A percentile compares a stretch with the other conserved stretches of the same genome.
Conservation (phyloP, 1,140 invertebrate species). For the Oedothorax gibbosus region DNA sequence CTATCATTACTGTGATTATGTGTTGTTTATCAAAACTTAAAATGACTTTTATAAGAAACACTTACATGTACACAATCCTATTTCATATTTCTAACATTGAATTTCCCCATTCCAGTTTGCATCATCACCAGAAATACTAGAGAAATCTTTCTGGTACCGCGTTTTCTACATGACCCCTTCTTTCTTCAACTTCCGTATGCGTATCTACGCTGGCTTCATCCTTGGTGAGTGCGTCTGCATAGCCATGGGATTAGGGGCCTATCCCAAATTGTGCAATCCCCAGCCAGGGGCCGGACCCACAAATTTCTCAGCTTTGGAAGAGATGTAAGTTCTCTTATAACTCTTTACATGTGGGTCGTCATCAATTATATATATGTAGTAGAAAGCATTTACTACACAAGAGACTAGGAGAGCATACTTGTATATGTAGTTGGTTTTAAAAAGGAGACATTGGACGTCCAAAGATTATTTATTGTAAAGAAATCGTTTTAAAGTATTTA, state of each 20-base stretch:
- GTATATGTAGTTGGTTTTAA: too few relatives aligned
- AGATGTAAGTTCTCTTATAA: constrained; percentile 65
- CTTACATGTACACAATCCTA: not conserved
- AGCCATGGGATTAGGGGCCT: constrained; percentile 88
- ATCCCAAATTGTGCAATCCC: constrained; percentile 79
- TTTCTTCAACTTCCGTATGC: constrained; percentile 88
- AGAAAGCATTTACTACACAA: too few relatives aligned
- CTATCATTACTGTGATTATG: too few relatives aligned
- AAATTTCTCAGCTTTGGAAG: constrained; percentile 69
- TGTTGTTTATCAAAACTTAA: too few relatives aligned
- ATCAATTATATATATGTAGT: too few relatives aligned
- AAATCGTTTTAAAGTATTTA: too few relatives aligned
- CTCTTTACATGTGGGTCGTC: not conserved
- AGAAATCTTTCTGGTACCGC: constrained; percentile 78
- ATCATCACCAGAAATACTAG: constrained; percentile 76
- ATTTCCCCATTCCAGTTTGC: constrained; percentile 74
- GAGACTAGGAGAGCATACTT: too few relatives aligned
- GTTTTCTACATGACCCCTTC: constrained; percentile 87
- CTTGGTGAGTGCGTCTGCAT: constrained; percentile 93
- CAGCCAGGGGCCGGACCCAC: constrained; percentile 86
- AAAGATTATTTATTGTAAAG: too few relatives aligned
- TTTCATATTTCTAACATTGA: not conserved
- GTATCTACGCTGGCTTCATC: constrained; percentile 90
- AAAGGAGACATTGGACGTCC: too few relatives aligned
- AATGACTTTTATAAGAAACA: not conserved